Evolutionary conservation across 1,140 invertebrate species (phyloP).

Genomic region (Aphaenogaster ashmeadi): DNA sequence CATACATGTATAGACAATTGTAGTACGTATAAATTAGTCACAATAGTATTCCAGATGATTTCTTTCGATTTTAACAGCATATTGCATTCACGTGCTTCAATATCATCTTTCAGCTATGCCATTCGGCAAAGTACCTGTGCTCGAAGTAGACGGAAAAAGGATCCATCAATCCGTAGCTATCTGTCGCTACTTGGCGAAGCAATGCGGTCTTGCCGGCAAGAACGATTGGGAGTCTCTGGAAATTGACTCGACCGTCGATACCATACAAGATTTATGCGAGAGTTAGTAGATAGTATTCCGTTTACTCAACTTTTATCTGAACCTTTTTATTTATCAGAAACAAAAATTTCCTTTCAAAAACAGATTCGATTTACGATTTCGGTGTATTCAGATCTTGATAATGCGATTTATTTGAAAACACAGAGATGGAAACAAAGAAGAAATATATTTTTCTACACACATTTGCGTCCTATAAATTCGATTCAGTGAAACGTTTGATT

Average conservation of each 20-base stretch:
- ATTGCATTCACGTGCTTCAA: background rate
- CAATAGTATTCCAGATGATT: background rate
- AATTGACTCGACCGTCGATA: slow-evolving; percentile 90
- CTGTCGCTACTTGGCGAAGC: slow-evolving; percentile 91
- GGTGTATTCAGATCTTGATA: too few species aligned
- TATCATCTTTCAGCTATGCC: slow-evolving; percentile 88
- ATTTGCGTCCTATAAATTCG: too few species aligned
- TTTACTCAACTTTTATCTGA: too few species aligned
- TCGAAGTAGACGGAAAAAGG: slow-evolving; percentile 87
- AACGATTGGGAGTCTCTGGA: slow-evolving; percentile 90
- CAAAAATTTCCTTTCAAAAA: too few species aligned
- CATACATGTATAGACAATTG: background rate
- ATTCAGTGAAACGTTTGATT: background rate
- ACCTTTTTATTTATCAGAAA: too few species aligned
- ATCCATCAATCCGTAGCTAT: slow-evolving; percentile 91
- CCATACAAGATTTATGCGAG: slow-evolving; percentile 82
- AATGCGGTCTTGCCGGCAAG: slow-evolving; percentile 89
- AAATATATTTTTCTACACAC: background rate
- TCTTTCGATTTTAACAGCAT: background rate
- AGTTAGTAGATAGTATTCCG: slow-evolving; percentile 75
- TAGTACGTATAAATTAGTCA: background rate
- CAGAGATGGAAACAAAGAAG: too few species aligned
- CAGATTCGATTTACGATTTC: too few species aligned
- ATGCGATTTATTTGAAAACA: too few species aligned
- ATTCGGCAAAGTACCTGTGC: slow-evolving; percentile 90